Evolutionary conservation across 2,797 vertebrate species (phyloP).

Genomic region (Galaxias olidus): DNA sequence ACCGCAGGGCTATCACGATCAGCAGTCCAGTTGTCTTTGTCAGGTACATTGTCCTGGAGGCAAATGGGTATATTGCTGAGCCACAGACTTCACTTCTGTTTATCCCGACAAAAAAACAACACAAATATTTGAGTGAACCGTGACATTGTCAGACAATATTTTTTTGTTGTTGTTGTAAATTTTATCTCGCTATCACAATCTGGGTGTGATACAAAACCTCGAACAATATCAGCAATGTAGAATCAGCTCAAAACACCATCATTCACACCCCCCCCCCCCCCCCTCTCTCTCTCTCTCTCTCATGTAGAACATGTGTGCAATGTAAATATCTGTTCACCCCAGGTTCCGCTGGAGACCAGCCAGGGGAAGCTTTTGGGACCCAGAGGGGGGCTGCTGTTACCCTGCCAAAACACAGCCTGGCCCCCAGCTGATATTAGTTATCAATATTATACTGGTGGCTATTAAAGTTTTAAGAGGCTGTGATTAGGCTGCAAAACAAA

Average conservation of each 20-base stretch:
- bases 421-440: slow-evolving; percentile 70
- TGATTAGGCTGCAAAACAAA: slow-evolving; percentile 69
- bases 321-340: slow-evolving; percentile 46
- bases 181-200: too few species aligned
- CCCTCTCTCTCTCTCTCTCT: background rate
- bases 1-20: slow-evolving; percentile 53
- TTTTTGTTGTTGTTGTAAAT: too few species aligned
- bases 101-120: slow-evolving; percentile 44
- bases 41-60: slow-evolving; percentile 54
- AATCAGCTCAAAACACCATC: too few species aligned
- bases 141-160: too few species aligned
- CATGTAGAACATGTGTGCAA: slow-evolving; percentile 4
- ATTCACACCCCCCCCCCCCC: too few species aligned
- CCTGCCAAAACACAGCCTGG: slow-evolving; percentile 40
- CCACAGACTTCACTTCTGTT: slow-evolving; percentile 44
- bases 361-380: slow-evolving; percentile 43
- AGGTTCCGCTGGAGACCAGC: slow-evolving; percentile 38
- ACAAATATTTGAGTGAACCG: background rate
- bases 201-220: too few species aligned
- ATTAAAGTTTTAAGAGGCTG: slow-evolving; percentile 71
- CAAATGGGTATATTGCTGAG: slow-evolving; percentile 49
- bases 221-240: too few species aligned
- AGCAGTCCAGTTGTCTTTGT: slow-evolving; percentile 47
- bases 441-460: slow-evolving; percentile 64
- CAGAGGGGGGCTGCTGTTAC: slow-evolving; percentile 48